These are phyloP conservation scores for Dasypolia templi DNA, from an alignment of 2,888 invertebrate genomes.

Conservation along the genomic window DNA sequence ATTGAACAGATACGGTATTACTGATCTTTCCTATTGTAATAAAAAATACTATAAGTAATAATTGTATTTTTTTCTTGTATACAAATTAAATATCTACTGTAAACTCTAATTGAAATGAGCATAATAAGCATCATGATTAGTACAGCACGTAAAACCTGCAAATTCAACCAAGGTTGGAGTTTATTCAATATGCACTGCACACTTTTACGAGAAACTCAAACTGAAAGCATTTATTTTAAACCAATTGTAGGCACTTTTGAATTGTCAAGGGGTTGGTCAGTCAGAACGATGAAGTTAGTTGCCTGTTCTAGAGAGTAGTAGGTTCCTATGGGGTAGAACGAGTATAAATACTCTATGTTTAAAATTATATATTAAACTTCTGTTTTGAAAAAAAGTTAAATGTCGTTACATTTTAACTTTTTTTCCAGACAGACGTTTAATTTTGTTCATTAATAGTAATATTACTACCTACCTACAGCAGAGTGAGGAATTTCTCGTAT, in stretches of 20 bases:
- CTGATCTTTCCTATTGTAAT: constrained; percentile 58
- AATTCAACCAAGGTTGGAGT: background rate
- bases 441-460: background rate
- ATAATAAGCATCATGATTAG: background rate
- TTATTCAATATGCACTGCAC: background rate
- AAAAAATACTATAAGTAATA: constrained; percentile 53
- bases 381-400: too few relatives aligned
- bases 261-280: too few relatives aligned
- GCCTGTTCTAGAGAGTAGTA: too few relatives aligned
- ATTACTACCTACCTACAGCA: background rate
- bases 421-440: too few relatives aligned
- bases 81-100: background rate
- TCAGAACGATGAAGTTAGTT: too few relatives aligned
- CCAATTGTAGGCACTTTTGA: too few relatives aligned
- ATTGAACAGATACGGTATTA: constrained; percentile 64
- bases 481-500: constrained; percentile 7
- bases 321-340: too few relatives aligned
- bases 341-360: too few relatives aligned
- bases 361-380: too few relatives aligned
- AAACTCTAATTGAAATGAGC: background rate
- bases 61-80: constrained; percentile 13
- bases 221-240: too few relatives aligned
- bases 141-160: background rate
- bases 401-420: too few relatives aligned
- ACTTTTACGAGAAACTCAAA: too few relatives aligned